Conservation (phyloP, 2,888 invertebrate genomes). For the Acronicta psi region DNA sequence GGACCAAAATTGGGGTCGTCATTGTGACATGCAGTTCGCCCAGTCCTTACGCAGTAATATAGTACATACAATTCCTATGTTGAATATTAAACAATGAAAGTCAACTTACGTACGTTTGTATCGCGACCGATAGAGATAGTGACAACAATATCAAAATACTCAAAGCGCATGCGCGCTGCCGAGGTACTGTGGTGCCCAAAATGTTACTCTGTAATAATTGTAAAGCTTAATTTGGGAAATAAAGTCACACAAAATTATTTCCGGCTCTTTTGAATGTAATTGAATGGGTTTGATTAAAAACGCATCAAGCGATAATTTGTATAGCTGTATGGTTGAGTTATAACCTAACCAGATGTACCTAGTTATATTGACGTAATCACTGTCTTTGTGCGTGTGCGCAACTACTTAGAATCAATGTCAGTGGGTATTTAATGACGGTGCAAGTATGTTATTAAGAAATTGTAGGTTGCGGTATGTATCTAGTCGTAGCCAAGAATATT, state of each 20-base stretch:
- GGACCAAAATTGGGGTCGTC: too few relatives aligned
- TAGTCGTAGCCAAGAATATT: not conserved
- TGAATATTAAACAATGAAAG: too few relatives aligned
- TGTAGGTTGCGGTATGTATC: not conserved
- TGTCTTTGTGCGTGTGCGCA: conserved; percentile 1
- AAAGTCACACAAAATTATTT: conserved; percentile 1
- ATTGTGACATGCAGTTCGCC: too few relatives aligned
- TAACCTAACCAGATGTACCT: not conserved
- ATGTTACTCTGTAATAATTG: too few relatives aligned
- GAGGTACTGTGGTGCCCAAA: too few relatives aligned
- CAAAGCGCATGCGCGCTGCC: too few relatives aligned
- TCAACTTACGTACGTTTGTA: too few relatives aligned
- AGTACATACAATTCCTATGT: too few relatives aligned
- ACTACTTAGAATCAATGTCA: conserved; percentile 2
- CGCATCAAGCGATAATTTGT: conserved; percentile 18
- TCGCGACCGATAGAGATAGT: too few relatives aligned
- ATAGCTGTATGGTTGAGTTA: not conserved
- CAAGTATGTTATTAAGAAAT: not conserved
- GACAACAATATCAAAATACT: too few relatives aligned
- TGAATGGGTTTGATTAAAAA: conserved; percentile 22
- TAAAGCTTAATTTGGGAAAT: too few relatives aligned
- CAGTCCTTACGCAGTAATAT: too few relatives aligned
- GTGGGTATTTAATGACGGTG: not conserved
- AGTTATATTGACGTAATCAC: not conserved
- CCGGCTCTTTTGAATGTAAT: conserved; percentile 16